A percentile compares a stretch with the other conserved stretches of the same genome.
Evolutionary conservation across 2,113 vertebrate species (phyloP).

Genomic region (Abramis brama): DNA sequence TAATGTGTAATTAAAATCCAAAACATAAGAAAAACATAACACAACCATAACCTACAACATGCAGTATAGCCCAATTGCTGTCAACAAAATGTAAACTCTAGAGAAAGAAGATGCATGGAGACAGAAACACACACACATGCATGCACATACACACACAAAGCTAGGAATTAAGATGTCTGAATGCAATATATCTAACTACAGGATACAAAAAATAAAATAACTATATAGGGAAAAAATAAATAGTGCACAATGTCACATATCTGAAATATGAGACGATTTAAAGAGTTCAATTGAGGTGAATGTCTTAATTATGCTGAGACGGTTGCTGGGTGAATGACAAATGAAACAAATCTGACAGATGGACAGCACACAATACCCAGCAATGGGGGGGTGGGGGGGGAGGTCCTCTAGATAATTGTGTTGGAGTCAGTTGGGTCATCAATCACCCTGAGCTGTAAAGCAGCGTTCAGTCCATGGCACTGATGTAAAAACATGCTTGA

Average conservation of each 20-base stretch:
- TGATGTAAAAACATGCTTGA: slow-evolving; percentile 71
- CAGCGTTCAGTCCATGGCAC: slow-evolving; percentile 67
- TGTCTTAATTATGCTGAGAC: slow-evolving; percentile 69
- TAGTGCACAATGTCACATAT: neutral
- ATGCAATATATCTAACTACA: neutral
- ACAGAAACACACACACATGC: neutral
- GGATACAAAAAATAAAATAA: neutral
- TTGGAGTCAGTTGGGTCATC: slow-evolving; percentile 79
- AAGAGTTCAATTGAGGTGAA: slow-evolving; percentile 38
- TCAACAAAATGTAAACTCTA: too few relatives aligned
- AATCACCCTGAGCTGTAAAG: slow-evolving; percentile 72
- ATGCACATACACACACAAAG: too few relatives aligned
- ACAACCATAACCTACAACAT: too few relatives aligned
- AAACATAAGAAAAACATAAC: too few relatives aligned
- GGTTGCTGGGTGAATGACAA: slow-evolving; percentile 72
- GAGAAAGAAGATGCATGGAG: too few relatives aligned
- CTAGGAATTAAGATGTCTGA: too few relatives aligned
- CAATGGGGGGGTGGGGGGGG: slow-evolving; percentile 52
- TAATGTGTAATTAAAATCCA: too few relatives aligned
- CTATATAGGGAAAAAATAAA: neutral
- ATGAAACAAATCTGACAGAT: slow-evolving; percentile 74
- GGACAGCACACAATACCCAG: slow-evolving; percentile 65
- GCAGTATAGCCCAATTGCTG: too few relatives aligned
- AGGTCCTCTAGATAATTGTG: slow-evolving; percentile 77
- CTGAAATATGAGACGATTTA: neutral